These are phyloP conservation scores for Drosophila hamatofila DNA, from an alignment of 2,888 invertebrate genomes.

Conservation along the genomic window DNA sequence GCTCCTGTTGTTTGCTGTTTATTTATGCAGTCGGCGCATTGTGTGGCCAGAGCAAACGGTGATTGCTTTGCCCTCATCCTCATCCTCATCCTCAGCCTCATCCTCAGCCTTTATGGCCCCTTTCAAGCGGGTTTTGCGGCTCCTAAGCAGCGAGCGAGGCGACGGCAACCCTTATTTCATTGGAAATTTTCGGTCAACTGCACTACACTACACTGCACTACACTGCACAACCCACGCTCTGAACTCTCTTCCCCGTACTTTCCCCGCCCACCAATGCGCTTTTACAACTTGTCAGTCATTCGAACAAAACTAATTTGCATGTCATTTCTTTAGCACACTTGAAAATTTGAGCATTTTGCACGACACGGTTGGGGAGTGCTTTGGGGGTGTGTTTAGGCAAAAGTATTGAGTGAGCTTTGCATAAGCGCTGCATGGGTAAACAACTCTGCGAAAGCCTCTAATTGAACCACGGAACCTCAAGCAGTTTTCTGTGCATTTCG, in stretches of 20 bases:
- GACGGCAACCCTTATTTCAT: conserved; percentile 49
- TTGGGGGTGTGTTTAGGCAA: background rate
- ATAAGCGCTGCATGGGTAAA: conserved; percentile 23
- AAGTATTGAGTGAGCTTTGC: background rate
- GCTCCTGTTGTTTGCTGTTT: conserved; percentile 53
- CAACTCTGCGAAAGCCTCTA: conserved; percentile 23
- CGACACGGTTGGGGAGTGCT: too few species aligned
- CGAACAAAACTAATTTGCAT: conserved; percentile 82
- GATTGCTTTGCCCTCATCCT: conserved; percentile 27
- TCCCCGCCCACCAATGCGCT: conserved; percentile 29
- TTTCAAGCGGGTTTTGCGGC: background rate
- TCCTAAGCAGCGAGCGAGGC: conserved; percentile 12
- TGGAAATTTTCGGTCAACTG: conserved; percentile 56
- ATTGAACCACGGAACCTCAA: conserved; percentile 23
- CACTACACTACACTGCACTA: background rate
- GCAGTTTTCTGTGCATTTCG: too few species aligned
- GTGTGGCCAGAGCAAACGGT: conserved; percentile 69
- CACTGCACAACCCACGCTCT: background rate
- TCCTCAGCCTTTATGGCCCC: conserved; percentile 40
- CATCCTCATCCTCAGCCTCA: background rate
- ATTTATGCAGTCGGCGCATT: conserved; percentile 75
- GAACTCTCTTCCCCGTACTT: background rate
- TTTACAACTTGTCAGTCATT: conserved; percentile 81
- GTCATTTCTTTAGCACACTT: conserved; percentile 82
- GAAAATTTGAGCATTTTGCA: conserved; percentile 70